phyloP scores from a whole-genome alignment of 2,113 vertebrate species.

The Larimichthys polyactis region DNA sequence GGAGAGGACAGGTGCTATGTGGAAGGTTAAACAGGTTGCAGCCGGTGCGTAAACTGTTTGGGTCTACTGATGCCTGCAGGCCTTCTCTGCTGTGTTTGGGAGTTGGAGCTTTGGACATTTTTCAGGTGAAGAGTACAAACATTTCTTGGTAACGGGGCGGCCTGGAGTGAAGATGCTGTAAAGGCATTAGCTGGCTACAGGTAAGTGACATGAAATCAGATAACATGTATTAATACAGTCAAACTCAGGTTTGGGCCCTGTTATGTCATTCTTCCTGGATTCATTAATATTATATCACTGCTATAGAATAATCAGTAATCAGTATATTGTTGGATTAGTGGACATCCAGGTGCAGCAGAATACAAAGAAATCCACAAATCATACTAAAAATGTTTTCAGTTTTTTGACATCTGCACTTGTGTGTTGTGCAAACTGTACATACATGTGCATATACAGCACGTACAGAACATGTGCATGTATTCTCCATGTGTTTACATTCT shows the following conservation, averaged over 20 bases:
- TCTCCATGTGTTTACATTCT: slow-evolving; percentile 77
- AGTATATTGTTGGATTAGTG: neutral
- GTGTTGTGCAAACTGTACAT: neutral
- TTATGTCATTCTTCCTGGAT: neutral
- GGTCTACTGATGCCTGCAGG: slow-evolving; percentile 47
- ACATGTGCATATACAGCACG: neutral
- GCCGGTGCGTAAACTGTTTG: slow-evolving; percentile 79
- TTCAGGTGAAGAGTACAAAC: slow-evolving; percentile 64
- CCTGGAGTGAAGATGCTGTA: slow-evolving; percentile 17
- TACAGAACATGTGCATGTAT: slow-evolving; percentile 21
- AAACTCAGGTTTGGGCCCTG: too few species aligned
- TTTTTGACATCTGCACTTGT: neutral
- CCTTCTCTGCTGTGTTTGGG: slow-evolving; percentile 17
- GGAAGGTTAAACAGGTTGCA: slow-evolving; percentile 75
- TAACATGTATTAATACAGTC: neutral
- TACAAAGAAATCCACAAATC: neutral
- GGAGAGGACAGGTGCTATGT: slow-evolving; percentile 77
- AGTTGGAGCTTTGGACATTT: slow-evolving; percentile 33
- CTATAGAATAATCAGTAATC: too few species aligned
- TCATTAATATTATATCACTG: neutral
- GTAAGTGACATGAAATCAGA: neutral
- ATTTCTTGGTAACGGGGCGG: slow-evolving; percentile 52
- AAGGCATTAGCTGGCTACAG: neutral
- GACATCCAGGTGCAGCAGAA: neutral
- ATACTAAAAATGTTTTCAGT: neutral